Conservation (phyloP, 2,797 vertebrate species). For the Galagoides demidoff region DNA sequence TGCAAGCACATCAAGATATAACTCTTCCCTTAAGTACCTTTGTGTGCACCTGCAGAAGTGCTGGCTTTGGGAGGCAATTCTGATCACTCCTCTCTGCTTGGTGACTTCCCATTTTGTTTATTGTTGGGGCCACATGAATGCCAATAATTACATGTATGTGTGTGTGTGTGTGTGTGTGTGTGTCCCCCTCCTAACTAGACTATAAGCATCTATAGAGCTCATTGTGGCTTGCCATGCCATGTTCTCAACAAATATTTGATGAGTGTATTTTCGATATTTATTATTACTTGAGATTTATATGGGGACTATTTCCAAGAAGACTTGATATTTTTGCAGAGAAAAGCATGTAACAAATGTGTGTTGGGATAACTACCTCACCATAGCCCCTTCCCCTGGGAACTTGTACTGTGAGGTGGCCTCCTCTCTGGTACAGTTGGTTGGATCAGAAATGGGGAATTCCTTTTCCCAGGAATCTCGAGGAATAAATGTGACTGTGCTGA, state of each 20-base stretch:
- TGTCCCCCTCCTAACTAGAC: neutral
- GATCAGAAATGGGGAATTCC: neutral
- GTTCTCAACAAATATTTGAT: neutral
- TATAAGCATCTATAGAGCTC: neutral
- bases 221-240: neutral
- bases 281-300: neutral
- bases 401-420: neutral
- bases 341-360: neutral
- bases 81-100: neutral
- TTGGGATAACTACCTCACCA: neutral
- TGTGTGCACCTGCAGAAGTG: neutral
- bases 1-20: too few species aligned
- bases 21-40: too few species aligned
- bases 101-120: neutral
- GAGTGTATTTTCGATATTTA: neutral
- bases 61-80: neutral
- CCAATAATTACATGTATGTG: neutral
- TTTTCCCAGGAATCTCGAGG: neutral
- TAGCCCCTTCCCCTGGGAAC: neutral
- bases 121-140: neutral
- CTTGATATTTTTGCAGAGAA: neutral
- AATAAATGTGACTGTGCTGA: neutral
- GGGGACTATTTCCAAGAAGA: neutral
- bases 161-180: too few species aligned
- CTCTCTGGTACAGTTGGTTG: neutral